Conservation (phyloP, 2,113 vertebrate species). For the Heterochromis multidens region DNA sequence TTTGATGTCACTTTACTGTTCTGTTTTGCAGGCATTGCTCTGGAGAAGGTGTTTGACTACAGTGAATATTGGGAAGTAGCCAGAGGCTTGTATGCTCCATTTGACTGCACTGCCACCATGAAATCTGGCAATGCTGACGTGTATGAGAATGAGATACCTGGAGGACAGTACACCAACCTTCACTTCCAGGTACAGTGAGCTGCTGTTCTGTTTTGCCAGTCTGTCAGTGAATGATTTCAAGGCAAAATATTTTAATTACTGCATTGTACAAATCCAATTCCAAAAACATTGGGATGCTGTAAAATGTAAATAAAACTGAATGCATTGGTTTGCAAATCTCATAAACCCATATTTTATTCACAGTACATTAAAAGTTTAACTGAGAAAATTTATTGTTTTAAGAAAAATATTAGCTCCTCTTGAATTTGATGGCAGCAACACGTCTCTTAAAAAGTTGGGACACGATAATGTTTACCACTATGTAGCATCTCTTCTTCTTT, state of each 20-base stretch:
- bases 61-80: constrained; percentile 96
- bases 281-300: neutral
- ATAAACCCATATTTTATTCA: too few species aligned
- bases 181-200: constrained; percentile 82
- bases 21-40: constrained; percentile 76
- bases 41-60: constrained; percentile 94
- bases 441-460: too few species aligned
- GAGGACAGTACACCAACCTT: constrained; percentile 98
- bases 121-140: constrained; percentile 96
- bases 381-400: too few species aligned
- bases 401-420: neutral
- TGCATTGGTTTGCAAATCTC: too few species aligned
- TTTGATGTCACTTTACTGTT: neutral
- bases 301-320: too few species aligned
- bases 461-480: too few species aligned
- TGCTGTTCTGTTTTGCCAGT: neutral
- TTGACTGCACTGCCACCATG: constrained; percentile 99
- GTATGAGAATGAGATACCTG: constrained; percentile 98
- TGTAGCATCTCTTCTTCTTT: too few species aligned
- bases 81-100: constrained; percentile 88
- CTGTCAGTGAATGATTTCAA: fast-evolving
- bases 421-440: neutral
- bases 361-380: too few species aligned
- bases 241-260: neutral
- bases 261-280: neutral